Percentiles rank a stretch among this genome's conserved stretches.
phyloP scores from a whole-genome alignment of 1,140 invertebrate genomes.

The Eupristina koningsbergeri region DNA sequence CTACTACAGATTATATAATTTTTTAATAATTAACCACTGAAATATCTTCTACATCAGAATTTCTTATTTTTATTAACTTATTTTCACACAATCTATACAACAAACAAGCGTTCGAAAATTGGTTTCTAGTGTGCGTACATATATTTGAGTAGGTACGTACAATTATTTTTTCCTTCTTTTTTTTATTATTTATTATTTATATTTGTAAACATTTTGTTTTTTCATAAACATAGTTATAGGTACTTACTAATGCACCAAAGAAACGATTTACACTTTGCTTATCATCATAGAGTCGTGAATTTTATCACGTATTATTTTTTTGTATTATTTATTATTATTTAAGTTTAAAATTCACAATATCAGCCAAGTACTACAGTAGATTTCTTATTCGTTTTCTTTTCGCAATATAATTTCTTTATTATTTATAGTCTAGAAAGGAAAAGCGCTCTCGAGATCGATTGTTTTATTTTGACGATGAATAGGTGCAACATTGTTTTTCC shows the following conservation, averaged over 20 bases:
- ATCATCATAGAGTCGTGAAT: conserved; percentile 29
- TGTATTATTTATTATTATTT: conserved; percentile 24
- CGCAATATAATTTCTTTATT: conserved; percentile 43
- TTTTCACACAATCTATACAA: conserved; percentile 20
- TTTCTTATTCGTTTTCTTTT: conserved; percentile 17
- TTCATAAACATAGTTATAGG: conserved; percentile 39
- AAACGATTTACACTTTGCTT: conserved; percentile 37
- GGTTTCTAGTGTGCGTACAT: conserved; percentile 25
- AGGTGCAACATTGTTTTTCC: conserved; percentile 10
- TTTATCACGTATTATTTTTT: conserved; percentile 29
- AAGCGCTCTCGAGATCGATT: conserved; percentile 50
- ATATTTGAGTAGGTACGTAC: conserved; percentile 31
- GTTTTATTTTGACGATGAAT: conserved; percentile 42
- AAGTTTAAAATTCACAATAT: conserved; percentile 45
- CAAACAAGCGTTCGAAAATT: conserved; percentile 21
- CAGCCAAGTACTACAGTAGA: conserved; percentile 41
- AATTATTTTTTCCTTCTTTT: conserved; percentile 10
- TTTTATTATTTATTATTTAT: conserved; percentile 31
- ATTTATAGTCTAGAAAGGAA: conserved; percentile 48
- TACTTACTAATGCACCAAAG: conserved; percentile 9
- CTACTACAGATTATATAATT: conserved; percentile 31
- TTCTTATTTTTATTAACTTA: conserved; percentile 5
- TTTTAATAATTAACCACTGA: conserved; percentile 24
- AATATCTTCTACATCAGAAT: conserved; percentile 20
- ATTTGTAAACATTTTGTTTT: conserved; percentile 36